Evolutionary conservation across 1,140 invertebrate genomes (phyloP).

Genomic region (Psix sp.): DNA sequence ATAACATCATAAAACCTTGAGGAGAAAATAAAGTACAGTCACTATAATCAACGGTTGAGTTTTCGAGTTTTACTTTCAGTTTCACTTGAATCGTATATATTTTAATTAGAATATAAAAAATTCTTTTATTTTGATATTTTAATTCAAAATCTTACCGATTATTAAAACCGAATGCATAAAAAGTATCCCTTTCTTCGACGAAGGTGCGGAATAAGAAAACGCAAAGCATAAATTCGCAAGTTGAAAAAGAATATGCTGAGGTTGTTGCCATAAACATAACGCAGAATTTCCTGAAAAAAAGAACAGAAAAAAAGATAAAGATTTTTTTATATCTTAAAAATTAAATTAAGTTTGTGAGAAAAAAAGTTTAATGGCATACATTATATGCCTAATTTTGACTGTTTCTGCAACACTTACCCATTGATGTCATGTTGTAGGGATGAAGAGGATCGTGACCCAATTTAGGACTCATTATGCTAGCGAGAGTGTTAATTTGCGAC

Average conservation of each 20-base stretch:
- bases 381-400: conserved; percentile 6
- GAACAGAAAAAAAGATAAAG: conserved; percentile 6
- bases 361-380: not conserved
- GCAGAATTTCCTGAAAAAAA: conserved; percentile 66
- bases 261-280: conserved; percentile 73
- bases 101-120: too few relatives aligned
- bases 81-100: too few relatives aligned
- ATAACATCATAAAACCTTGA: conserved; percentile 88
- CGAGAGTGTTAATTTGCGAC: conserved; percentile 9
- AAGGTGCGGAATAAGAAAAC: conserved; percentile 86
- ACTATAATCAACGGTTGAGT: too few relatives aligned
- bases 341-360: not conserved
- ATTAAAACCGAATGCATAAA: conserved; percentile 89
- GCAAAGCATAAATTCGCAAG: conserved; percentile 87
- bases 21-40: conserved; percentile 17
- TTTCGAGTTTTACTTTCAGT: too few relatives aligned
- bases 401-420: conserved; percentile 63
- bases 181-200: conserved; percentile 85
- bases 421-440: conserved; percentile 67
- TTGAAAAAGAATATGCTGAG: conserved; percentile 79
- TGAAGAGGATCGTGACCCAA: conserved; percentile 71
- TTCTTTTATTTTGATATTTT: not conserved
- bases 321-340: not conserved
- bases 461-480: conserved; percentile 69
- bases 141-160: conserved; percentile 79